Percentiles rank a stretch among this genome's conserved stretches.
Conservation (phyloP, 2,113 vertebrate genomes). For the Alligator mississippiensis region DNA sequence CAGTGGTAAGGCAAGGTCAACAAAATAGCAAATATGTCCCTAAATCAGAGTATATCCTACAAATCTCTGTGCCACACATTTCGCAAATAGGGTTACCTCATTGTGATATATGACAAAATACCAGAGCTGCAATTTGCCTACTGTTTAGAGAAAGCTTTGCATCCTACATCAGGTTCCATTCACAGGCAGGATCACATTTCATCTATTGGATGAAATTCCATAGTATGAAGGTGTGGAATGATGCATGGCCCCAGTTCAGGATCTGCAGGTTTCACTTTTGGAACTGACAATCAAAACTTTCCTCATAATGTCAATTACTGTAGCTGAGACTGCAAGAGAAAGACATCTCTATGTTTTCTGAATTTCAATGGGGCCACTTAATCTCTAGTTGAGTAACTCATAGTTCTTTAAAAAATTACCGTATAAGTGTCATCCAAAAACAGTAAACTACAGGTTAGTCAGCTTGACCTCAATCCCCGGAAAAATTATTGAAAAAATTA, state of each 20-base stretch:
- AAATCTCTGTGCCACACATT: background rate
- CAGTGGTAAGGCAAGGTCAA: background rate
- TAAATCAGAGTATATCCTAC: background rate
- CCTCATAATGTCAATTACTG: background rate
- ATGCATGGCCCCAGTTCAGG: background rate
- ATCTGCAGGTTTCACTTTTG: background rate
- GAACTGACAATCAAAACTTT: background rate
- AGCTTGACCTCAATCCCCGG: background rate
- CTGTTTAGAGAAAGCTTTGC: background rate
- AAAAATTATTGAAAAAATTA: background rate
- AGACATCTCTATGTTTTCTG: background rate
- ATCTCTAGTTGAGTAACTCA: background rate
- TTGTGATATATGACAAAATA: background rate
- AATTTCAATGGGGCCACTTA: background rate
- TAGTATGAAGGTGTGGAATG: background rate
- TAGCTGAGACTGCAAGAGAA: background rate
- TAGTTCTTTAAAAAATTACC: background rate
- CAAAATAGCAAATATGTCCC: background rate
- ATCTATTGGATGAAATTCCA: background rate
- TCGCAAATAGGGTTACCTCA: background rate
- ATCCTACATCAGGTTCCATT: background rate
- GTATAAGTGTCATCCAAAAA: background rate
- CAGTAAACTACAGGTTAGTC: background rate
- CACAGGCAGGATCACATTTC: background rate
- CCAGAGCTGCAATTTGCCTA: background rate